Evolutionary conservation across 2,113 vertebrate genomes (phyloP), one percentile per base, ranked within the genome.

Genomic region (Tichodroma muraria): DNA sequence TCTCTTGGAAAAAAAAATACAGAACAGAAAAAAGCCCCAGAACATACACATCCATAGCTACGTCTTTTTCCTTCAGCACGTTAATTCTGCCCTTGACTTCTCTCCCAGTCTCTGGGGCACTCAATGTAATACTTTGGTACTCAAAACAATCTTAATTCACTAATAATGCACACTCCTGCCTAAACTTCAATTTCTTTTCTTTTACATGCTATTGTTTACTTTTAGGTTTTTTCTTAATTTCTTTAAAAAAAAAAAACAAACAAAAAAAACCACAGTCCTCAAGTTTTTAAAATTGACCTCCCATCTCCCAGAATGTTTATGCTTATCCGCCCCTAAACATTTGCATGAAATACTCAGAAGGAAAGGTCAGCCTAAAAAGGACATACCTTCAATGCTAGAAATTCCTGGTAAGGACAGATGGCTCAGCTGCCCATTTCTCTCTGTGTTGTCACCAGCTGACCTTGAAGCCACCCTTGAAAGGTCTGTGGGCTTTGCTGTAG

Each of bases 341-440:
- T 72, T 47, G 66, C 7, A 66, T 30, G 21, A 75, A 88, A 45
- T 33, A 60, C 2, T 68, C 45, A 70, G 35, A 31, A 91, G 21
- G 33, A 84, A 63, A 77, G 71, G 79, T 70, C 90, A 80, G 71
- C 21, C n/a, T 49, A 22, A 54, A 80, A 54, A 33, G 61, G 72
- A 94, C 89, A 95, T 97, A 98, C 98, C 98, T 97, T 96, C 6
- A 4, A 97, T 81, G 94, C 65, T 98, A 93, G 95, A 96, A 94
- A 98, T 95, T 95, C 97, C 98, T 91, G 97, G 97, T 77, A 98
- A 77, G 44, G 93, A 97, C 87, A 98, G 21, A 88, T 90, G 86
- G 92, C 93, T 97, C 91, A 91, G 95, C 38, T 97, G 92, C 68
- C 70, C 1, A 3, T 93, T 80, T 73, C 80, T 52, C 75, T 97